Conservation (phyloP, 2,797 vertebrate genomes). For the Gadopsis marmoratus region DNA sequence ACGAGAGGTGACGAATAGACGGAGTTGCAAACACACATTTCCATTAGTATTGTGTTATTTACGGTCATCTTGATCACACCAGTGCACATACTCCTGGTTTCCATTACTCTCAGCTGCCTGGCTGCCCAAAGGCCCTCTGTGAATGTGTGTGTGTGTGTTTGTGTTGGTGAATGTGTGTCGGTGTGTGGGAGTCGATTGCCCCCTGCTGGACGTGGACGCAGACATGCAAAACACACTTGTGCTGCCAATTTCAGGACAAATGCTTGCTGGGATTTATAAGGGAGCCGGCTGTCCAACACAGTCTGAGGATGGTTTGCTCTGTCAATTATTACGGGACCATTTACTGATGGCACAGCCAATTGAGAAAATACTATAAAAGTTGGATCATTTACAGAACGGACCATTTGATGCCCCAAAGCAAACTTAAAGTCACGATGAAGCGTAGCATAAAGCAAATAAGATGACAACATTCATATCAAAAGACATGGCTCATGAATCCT, state of each 20-base stretch:
- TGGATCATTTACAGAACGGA: background rate
- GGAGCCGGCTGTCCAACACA: conserved; percentile 14
- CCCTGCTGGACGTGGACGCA: conserved; percentile 74
- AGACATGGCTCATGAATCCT: background rate
- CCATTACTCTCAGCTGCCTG: conserved; percentile 22
- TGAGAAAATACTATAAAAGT: conserved; percentile 1
- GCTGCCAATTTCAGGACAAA: conserved; percentile 35
- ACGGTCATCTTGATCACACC: conserved; percentile 33
- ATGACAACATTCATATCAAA: background rate
- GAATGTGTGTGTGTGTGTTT: background rate
- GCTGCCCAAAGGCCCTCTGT: conserved; percentile 47
- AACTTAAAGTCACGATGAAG: background rate
- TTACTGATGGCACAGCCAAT: conserved; percentile 8
- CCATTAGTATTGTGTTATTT: conserved; percentile 40
- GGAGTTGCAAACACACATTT: conserved; percentile 5
- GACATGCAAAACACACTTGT: conserved; percentile 48
- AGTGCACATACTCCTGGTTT: conserved; percentile 35
- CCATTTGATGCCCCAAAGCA: background rate
- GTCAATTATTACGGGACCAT: conserved; percentile 27
- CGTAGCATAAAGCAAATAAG: background rate
- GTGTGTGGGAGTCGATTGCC: conserved; percentile 67
- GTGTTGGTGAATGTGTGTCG: background rate
- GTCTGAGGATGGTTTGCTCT: conserved; percentile 35
- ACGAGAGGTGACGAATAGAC: background rate
- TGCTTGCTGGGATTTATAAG: conserved; percentile 42